A percentile compares a stretch with the other conserved stretches of the same genome.
Conservation (phyloP, 2,113 vertebrate genomes). For the Orcinus orca region DNA sequence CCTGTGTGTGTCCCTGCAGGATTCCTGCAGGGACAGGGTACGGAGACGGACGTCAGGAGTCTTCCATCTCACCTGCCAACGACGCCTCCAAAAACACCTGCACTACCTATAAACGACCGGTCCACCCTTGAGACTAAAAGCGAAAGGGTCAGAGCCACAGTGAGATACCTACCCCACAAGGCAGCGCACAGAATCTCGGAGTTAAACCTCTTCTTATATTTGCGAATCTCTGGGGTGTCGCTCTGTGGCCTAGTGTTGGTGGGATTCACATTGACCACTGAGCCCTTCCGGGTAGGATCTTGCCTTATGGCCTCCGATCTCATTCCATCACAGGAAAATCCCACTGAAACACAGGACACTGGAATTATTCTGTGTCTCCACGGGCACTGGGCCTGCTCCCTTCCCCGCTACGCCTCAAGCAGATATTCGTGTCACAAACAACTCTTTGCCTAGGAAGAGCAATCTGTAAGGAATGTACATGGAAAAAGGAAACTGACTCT, state of each 20-base stretch:
- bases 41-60: no score
- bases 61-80: background rate
- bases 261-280: conserved; percentile 98
- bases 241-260: conserved; percentile 99
- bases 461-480: conserved; percentile 72
- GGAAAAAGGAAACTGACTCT: conserved; percentile 71
- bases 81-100: background rate
- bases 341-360: conserved; percentile 83
- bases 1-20: fast-evolving
- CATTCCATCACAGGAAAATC: conserved; percentile 93
- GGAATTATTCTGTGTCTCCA: conserved; percentile 37
- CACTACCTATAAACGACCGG: background rate
- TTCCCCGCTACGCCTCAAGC: background rate
- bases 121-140: background rate
- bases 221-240: conserved; percentile 98
- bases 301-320: conserved; percentile 95
- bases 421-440: background rate
- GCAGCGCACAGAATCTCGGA: conserved; percentile 98
- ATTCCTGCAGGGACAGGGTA: background rate
- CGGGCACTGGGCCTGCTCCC: background rate
- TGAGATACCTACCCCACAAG: conserved; percentile 91
- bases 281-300: conserved; percentile 96
- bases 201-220: conserved; percentile 99
- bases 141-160: background rate
- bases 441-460: conserved; percentile 42